Evolutionary conservation across 2,888 invertebrate species (phyloP).

Genomic region (Eupithecia abbreviata): DNA sequence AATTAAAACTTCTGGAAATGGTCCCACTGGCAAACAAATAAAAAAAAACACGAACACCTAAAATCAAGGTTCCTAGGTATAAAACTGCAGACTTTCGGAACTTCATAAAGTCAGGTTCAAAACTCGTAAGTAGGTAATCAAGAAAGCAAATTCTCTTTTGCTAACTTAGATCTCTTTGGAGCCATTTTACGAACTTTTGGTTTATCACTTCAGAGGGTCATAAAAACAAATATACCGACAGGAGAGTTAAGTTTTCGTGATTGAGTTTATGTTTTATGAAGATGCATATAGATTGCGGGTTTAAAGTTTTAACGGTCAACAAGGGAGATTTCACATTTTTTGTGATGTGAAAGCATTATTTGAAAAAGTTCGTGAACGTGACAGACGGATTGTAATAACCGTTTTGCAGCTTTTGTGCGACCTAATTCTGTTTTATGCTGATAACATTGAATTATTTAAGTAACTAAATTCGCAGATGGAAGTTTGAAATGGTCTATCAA

Average conservation of each 20-base stretch:
- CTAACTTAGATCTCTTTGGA: constrained; percentile 41
- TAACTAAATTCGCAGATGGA: not conserved
- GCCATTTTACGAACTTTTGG: constrained; percentile 44
- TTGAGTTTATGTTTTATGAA: constrained; percentile 43
- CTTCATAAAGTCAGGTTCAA: constrained; percentile 29
- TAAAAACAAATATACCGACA: constrained; percentile 45
- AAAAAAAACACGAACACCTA: not conserved
- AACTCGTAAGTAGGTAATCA: constrained; percentile 33
- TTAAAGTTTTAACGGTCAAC: constrained; percentile 36
- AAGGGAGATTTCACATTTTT: constrained; percentile 18
- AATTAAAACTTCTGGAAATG: not conserved
- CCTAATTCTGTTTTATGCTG: not conserved
- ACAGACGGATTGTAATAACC: not conserved
- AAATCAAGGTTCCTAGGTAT: not conserved
- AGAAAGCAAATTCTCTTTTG: constrained; percentile 32
- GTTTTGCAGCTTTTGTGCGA: not conserved
- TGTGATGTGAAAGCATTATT: not conserved
- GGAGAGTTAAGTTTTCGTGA: constrained; percentile 41
- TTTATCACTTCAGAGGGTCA: constrained; percentile 43
- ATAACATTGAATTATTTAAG: not conserved
- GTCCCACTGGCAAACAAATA: not conserved
- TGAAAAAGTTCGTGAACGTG: not conserved
- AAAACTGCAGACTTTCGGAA: constrained; percentile 18
- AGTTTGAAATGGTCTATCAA: not conserved
- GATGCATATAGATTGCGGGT: constrained; percentile 36